These are phyloP conservation scores for Alviniconcha strummeri DNA, from an alignment of 2,888 invertebrate genomes.

Conservation along the genomic window DNA sequence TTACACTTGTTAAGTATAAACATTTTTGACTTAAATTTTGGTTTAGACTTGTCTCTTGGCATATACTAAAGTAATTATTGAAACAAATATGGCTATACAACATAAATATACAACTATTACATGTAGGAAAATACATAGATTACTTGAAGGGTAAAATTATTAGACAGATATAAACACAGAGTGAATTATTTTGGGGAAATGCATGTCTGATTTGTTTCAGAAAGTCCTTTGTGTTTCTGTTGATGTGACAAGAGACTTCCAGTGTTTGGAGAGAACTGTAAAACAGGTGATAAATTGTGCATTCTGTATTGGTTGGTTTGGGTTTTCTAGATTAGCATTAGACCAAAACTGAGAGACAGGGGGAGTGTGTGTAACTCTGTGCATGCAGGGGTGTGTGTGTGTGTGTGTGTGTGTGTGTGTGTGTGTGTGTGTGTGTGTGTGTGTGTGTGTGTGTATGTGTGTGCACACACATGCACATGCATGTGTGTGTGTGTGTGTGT, in stretches of 20 bases:
- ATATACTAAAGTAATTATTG: too few species aligned
- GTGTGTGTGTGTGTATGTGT: neutral
- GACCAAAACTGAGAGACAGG: neutral
- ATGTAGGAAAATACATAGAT: too few species aligned
- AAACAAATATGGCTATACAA: too few species aligned
- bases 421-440: neutral
- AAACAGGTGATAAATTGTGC: conserved; percentile 53
- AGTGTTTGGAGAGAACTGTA: conserved; percentile 61
- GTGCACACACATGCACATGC: too few species aligned
- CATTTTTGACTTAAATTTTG: too few species aligned
- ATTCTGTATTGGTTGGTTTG: neutral
- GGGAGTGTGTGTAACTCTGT: neutral
- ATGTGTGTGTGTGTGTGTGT: neutral
- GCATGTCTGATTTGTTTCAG: conserved; percentile 42
- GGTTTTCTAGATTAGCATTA: neutral
- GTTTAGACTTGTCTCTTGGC: too few species aligned
- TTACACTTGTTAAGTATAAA: too few species aligned
- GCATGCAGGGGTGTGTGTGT: neutral
- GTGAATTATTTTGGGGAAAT: neutral
- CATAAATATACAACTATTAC: too few species aligned
- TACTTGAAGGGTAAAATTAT: too few species aligned
- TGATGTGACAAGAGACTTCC: conserved; percentile 67
- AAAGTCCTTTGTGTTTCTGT: conserved; percentile 66
- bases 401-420: neutral
- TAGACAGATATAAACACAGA: too few species aligned